These are phyloP conservation scores for Megaceryle alcyon DNA, from an alignment of 2,797 vertebrate genomes.

Conservation along the genomic window DNA sequence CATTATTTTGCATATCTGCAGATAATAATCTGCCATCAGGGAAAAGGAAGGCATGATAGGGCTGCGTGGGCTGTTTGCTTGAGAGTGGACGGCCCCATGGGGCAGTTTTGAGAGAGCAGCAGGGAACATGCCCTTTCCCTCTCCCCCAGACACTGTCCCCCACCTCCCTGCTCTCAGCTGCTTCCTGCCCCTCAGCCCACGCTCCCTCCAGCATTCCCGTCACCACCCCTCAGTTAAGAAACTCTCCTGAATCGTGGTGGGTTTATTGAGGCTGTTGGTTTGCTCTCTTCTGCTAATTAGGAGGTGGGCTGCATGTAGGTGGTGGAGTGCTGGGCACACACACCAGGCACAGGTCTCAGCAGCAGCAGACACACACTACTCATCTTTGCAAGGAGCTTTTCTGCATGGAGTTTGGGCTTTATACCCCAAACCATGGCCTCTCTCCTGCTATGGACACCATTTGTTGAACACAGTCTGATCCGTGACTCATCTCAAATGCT, in stretches of 20 bases:
- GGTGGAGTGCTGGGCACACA: too few relatives aligned
- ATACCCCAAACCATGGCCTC: not conserved
- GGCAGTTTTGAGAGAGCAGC: rapidly evolving
- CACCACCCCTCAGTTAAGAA: not conserved
- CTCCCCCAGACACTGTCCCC: not conserved
- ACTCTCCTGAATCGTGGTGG: not conserved
- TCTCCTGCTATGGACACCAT: rapidly evolving
- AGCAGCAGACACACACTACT: not conserved
- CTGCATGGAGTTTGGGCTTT: not conserved
- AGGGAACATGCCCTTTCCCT: not conserved
- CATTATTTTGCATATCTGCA: conserved; percentile 29
- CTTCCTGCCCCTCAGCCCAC: rapidly evolving
- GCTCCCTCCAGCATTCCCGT: rapidly evolving
- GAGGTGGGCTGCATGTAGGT: not conserved
- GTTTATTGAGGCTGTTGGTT: not conserved
- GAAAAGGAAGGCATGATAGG: not conserved
- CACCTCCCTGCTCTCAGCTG: not conserved
- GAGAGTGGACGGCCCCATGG: rapidly evolving
- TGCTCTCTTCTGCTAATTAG: not conserved
- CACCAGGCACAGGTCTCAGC: rapidly evolving
- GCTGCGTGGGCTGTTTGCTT: not conserved
- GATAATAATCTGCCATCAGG: not conserved
- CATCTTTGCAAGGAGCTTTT: not conserved
- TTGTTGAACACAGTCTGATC: not conserved
- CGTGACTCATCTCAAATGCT: not conserved